phyloP scores from a whole-genome alignment of 1,140 invertebrate genomes.

The Pinna nobilis region DNA sequence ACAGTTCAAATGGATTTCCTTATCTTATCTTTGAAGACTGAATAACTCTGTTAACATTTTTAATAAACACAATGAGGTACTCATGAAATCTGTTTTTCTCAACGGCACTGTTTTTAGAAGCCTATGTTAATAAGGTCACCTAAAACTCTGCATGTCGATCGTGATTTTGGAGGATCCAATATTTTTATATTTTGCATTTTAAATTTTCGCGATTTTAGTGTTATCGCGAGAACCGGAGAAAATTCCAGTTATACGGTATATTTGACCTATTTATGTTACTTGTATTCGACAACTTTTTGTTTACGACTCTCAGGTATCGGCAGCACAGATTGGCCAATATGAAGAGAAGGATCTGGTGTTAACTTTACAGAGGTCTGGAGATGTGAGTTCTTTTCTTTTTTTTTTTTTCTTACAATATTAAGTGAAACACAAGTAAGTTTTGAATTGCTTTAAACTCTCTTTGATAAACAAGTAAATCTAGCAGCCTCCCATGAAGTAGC shows the following conservation, averaged over 20 bases:
- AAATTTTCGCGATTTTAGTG: too few relatives aligned
- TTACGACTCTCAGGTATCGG: constrained; percentile 33
- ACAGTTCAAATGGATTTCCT: too few relatives aligned
- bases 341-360: constrained; percentile 49
- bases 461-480: neutral
- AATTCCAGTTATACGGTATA: neutral
- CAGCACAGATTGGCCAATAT: constrained; percentile 46
- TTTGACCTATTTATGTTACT: neutral
- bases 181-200: too few relatives aligned
- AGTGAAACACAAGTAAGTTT: neutral
- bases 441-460: neutral
- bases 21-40: too few relatives aligned
- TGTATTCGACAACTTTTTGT: neutral
- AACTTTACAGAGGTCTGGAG: constrained; percentile 37
- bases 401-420: neutral
- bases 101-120: too few relatives aligned
- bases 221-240: too few relatives aligned
- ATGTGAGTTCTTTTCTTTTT: neutral
- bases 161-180: too few relatives aligned
- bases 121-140: too few relatives aligned
- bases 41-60: too few relatives aligned
- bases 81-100: too few relatives aligned
- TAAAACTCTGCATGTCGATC: too few relatives aligned
- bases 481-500: neutral
- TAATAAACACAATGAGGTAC: too few relatives aligned